phyloP scores from a whole-genome alignment of 1,140 invertebrate genomes.

The Hycleus phaleratus region DNA sequence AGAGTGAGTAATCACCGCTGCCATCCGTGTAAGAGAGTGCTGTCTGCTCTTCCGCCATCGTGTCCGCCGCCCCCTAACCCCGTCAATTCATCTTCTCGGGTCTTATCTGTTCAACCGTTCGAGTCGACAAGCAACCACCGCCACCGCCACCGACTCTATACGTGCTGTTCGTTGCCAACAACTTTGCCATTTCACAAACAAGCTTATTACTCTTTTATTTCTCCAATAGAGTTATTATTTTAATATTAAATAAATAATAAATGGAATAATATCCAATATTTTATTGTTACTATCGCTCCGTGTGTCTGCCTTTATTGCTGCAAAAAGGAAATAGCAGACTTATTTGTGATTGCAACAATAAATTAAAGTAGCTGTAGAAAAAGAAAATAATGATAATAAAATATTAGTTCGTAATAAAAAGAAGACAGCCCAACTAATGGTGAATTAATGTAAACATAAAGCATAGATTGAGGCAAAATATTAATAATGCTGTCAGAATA shows the following conservation, averaged over 20 bases:
- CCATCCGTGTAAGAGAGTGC: constrained; percentile 38
- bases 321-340: no score
- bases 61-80: constrained; percentile 36
- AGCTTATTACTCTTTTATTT: no score
- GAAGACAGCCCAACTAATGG: constrained; percentile 17
- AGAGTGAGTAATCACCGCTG: constrained; percentile 38
- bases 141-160: constrained; percentile 11
- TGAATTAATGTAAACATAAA: constrained; percentile 31
- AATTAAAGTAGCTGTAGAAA: no score
- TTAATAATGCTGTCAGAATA: constrained; percentile 28
- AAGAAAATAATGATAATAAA: no score
- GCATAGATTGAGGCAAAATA: constrained; percentile 21
- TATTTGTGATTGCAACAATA: no score
- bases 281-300: no score
- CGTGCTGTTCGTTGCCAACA: background rate
- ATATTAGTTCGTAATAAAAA: no score
- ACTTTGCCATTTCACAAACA: no score
- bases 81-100: constrained; percentile 38
- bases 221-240: no score
- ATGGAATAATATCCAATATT: no score
- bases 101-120: constrained; percentile 26
- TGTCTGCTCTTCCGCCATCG: constrained; percentile 39
- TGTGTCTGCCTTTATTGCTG: no score
- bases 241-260: no score
- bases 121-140: constrained; percentile 9